Evolutionary conservation across 1,140 invertebrate genomes (phyloP).

Genomic region (Tetragnatha versicolor): DNA sequence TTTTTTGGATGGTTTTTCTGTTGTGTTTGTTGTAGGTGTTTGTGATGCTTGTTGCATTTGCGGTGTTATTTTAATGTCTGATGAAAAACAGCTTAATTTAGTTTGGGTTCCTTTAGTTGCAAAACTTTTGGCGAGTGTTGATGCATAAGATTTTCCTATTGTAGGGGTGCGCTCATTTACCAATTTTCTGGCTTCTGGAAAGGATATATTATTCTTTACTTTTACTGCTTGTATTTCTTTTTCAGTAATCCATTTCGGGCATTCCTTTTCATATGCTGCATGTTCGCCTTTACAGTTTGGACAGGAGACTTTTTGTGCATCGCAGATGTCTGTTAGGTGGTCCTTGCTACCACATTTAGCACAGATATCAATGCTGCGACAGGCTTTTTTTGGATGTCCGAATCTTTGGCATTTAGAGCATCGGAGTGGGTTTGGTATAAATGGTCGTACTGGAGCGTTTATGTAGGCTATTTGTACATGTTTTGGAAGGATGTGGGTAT

Average conservation of each 20-base stretch:
- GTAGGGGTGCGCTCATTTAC: background rate
- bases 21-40: too few relatives aligned
- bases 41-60: background rate
- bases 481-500: background rate
- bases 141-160: background rate
- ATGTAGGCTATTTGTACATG: background rate
- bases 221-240: background rate
- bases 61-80: background rate
- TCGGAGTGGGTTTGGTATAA: background rate
- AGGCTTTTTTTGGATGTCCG: too few relatives aligned
- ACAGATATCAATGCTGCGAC: background rate
- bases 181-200: background rate
- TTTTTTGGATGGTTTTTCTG: background rate
- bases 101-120: background rate
- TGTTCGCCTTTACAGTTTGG: background rate
- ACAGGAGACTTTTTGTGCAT: too few relatives aligned
- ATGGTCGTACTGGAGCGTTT: background rate
- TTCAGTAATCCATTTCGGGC: background rate
- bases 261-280: background rate
- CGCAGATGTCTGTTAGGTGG: background rate
- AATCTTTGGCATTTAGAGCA: background rate
- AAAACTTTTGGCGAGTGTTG: background rate
- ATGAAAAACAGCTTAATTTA: background rate
- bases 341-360: background rate
- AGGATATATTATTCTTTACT: background rate